Base-by-base conservation (phyloP, 2,113 vertebrate species). In the Psilopsiagon aurifrons region DNA sequence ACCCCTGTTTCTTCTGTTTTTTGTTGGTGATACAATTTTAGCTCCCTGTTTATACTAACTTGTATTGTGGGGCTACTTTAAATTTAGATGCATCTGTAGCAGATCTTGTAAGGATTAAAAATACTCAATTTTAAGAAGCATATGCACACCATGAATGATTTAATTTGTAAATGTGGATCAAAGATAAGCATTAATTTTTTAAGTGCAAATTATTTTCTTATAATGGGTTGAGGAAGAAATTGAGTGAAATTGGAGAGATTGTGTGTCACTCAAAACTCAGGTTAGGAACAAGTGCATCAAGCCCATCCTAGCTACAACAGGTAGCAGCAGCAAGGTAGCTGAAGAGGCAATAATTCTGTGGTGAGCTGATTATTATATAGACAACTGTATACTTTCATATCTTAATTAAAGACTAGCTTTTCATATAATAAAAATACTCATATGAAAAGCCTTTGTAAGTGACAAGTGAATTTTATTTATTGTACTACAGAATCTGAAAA, bases 401-500 rank as follows among this genome's bases (percentile, higher is more conserved):
- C 7, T 39, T 66, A 46, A 11, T 54, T 75, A 27, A 59, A 59
- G 14, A 20, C 3, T 39, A 39, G 37, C 3, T 37, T 79, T 35
- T 20, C 4, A 0, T n/a, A 5, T 63, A 20, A 47, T 93, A 78
- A 87, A 85, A 8, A 7, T 3, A 4, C 5, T 41, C 6, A 3
- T 24, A 20, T 35, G 27, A 41, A 33, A 74, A 59, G 16, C 13
- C 7, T 2, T 23, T 12, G 3, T 35, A 16, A 39, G 9, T 5
- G 10, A 5, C 4, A 2, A 55, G 2, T 11, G 1, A 22, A 2
- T 22, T 73, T 35, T n/a, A 13, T 33, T 3, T 17, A 27, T 18
- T 41, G 3, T 31, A 2, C 19, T n/a, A 10, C 11, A 29, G 39
- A 27, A 4, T 10, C 46, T 11, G 7, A 7, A 9, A 3, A 0